A percentile compares a stretch with the other conserved stretches of the same genome.
phyloP scores from a whole-genome alignment of 2,888 invertebrate genomes.

The Sphaeridia pumilis region DNA sequence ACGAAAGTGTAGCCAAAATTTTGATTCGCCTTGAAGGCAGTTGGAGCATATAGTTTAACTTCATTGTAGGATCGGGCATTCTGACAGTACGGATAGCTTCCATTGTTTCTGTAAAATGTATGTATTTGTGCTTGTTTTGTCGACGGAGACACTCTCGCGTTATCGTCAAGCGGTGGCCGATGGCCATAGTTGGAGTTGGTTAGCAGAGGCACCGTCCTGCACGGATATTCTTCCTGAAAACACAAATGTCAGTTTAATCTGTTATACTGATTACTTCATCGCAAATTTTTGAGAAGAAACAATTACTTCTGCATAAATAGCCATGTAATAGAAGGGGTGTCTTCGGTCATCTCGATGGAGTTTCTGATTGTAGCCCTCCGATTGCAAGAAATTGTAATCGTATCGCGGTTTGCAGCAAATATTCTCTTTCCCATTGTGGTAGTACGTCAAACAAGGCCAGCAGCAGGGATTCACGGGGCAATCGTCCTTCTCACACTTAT shows the following conservation, averaged over 20 bases:
- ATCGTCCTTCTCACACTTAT: slow-evolving; percentile 10
- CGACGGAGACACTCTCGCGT: slow-evolving; percentile 11
- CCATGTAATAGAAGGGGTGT: slow-evolving; percentile 29
- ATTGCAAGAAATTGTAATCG: slow-evolving; percentile 33
- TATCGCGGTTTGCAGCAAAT: slow-evolving; percentile 28
- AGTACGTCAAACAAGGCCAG: slow-evolving; percentile 22
- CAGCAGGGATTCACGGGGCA: slow-evolving; percentile 7
- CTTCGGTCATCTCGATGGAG: slow-evolving; percentile 30
- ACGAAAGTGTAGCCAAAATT: slow-evolving; percentile 33
- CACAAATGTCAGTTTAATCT: background rate
- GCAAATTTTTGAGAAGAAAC: background rate
- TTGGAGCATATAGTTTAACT: slow-evolving; percentile 26
- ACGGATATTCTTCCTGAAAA: slow-evolving; percentile 32
- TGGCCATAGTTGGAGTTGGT: slow-evolving; percentile 33
- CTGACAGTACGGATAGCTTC: slow-evolving; percentile 21
- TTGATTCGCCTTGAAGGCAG: slow-evolving; percentile 25
- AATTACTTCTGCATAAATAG: slow-evolving; percentile 27
- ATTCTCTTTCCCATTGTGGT: slow-evolving; percentile 32
- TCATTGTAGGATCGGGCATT: slow-evolving; percentile 26
- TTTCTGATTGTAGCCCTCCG: slow-evolving; percentile 32
- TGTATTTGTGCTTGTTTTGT: slow-evolving; percentile 16
- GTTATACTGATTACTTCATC: background rate
- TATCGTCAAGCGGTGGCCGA: slow-evolving; percentile 25
- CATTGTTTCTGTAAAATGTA: slow-evolving; percentile 24
- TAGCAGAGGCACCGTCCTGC: slow-evolving; percentile 27